phyloP scores from a whole-genome alignment of 2,888 invertebrate species.

The Leucoma salicis region DNA sequence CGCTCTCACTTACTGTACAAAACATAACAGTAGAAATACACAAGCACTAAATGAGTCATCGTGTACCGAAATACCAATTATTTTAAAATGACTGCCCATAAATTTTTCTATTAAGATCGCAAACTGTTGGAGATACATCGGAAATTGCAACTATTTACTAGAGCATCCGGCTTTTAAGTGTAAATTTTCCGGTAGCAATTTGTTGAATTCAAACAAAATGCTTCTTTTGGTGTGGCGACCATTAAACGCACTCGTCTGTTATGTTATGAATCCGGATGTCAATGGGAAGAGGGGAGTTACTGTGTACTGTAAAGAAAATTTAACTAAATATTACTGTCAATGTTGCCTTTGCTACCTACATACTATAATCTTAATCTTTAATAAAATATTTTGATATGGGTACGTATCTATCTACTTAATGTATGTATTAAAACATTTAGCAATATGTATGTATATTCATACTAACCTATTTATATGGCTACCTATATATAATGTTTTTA shows the following conservation, averaged over 20 bases:
- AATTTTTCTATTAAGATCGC: conserved; percentile 48
- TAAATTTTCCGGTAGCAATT: conserved; percentile 80
- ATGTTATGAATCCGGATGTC: conserved; percentile 35
- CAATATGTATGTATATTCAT: too few relatives aligned
- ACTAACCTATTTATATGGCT: too few relatives aligned
- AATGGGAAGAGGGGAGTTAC: conserved; percentile 20
- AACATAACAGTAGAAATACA: too few relatives aligned
- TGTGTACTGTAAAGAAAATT: too few relatives aligned
- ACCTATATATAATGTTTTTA: too few relatives aligned
- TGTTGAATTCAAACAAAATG: conserved; percentile 54
- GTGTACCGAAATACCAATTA: conserved; percentile 10
- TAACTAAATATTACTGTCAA: too few relatives aligned
- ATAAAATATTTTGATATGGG: too few relatives aligned
- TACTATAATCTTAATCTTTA: too few relatives aligned
- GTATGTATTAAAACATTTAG: too few relatives aligned
- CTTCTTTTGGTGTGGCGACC: conserved; percentile 42
- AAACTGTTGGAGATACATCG: conserved; percentile 65
- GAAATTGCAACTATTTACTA: conserved; percentile 74
- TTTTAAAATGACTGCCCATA: conserved; percentile 34
- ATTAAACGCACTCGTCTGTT: conserved; percentile 43
- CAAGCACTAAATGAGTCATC: conserved; percentile 11
- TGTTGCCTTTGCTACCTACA: too few relatives aligned
- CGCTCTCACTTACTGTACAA: too few relatives aligned
- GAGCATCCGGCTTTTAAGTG: conserved; percentile 77
- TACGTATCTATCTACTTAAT: too few relatives aligned